Percentiles rank a stretch among this genome's conserved stretches.
phyloP scores from a whole-genome alignment of 2,113 vertebrate species.

The Mugil cephalus region DNA sequence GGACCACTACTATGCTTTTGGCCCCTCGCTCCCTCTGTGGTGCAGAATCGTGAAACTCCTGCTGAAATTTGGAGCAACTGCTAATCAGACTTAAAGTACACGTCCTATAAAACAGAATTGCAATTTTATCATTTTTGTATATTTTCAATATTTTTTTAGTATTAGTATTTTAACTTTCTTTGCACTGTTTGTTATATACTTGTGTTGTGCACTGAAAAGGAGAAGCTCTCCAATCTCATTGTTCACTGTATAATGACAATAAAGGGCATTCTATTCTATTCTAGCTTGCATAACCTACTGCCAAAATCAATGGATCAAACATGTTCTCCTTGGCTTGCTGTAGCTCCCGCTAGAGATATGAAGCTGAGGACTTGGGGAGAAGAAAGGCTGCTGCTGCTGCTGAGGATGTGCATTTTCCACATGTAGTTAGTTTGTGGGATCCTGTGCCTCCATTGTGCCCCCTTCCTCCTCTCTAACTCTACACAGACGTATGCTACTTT shows the following conservation, averaged over 20 bases:
- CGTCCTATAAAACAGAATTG: too few relatives aligned
- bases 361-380: constrained; percentile 11
- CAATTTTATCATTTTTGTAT: too few relatives aligned
- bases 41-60: too few relatives aligned
- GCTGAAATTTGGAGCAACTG: too few relatives aligned
- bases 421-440: constrained; percentile 35
- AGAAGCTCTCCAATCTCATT: too few relatives aligned
- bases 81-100: too few relatives aligned
- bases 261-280: too few relatives aligned
- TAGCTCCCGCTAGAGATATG: background rate
- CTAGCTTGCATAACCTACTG: background rate
- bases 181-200: too few relatives aligned
- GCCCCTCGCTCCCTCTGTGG: background rate
- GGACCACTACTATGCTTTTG: background rate
- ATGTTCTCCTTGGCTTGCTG: constrained; percentile 8
- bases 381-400: constrained; percentile 12
- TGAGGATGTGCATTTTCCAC: constrained; percentile 47
- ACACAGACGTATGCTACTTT: constrained; percentile 79
- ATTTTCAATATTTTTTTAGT: too few relatives aligned
- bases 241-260: too few relatives aligned
- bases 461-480: constrained; percentile 49
- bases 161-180: too few relatives aligned
- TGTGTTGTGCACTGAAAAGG: too few relatives aligned
- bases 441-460: constrained; percentile 52
- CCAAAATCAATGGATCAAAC: constrained; percentile 9